Evolutionary conservation across 2,888 invertebrate genomes (phyloP), one percentile per base, ranked within the genome.

Genomic region (Trissolcus japonicus): DNA sequence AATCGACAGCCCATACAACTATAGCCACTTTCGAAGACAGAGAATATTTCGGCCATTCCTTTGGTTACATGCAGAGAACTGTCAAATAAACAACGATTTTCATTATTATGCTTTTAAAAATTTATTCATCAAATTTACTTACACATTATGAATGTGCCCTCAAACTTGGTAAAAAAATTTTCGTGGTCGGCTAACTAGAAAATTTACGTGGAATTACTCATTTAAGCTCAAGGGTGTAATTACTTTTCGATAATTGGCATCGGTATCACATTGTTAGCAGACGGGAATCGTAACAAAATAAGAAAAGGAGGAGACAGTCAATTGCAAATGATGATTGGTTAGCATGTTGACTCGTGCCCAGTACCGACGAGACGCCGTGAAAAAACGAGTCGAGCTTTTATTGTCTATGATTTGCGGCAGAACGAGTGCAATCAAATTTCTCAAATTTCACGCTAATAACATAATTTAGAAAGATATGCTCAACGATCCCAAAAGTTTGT

Each of bases 171-270:
- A n/a, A n/a, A n/a, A n/a, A n/a, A n/a, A n/a, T n/a, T n/a, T n/a
- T n/a, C n/a, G n/a, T n/a, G n/a, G n/a, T n/a, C n/a, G n/a, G n/a
- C n/a, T n/a, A n/a, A n/a, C n/a, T n/a, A n/a, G n/a, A n/a, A n/a
- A n/a, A n/a, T n/a, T n/a, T n/a, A n/a, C n/a, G n/a, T n/a, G n/a
- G 25, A 25, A 25, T n/a, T n/a, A 25, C 4, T 4, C 4, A 6
- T 25, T 25, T 25, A 25, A 25, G 25, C 25, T 25, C 25, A 25
- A 25, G 25, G 63, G 57, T 53, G 56, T 63, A 63, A 71, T 63
- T 63, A 59, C 35, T 63, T 53, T 71, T 71, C 53, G 62, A 63
- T 63, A 71, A 71, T 71, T 71, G 62, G 69, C 50, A 63, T 71
- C 53, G 63, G 53, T 71, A 50, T 71, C 61, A 19, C 16, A 29